A percentile compares a stretch with the other conserved stretches of the same genome.
Conservation (phyloP, 2,888 invertebrate species). For the Pheosia gnoma region DNA sequence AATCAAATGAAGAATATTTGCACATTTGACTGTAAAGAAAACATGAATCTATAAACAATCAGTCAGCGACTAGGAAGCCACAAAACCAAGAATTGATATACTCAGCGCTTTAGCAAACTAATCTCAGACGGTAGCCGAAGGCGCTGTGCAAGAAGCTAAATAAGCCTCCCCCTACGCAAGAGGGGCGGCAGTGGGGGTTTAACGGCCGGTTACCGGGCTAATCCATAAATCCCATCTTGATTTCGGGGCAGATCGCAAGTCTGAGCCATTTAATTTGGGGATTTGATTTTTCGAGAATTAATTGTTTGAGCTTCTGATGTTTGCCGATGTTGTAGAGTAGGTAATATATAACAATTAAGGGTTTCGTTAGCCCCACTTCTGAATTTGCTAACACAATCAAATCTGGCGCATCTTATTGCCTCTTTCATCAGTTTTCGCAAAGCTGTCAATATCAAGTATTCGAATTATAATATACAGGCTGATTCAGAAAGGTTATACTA, state of each 20-base stretch:
- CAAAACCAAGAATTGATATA: slow-evolving; percentile 27
- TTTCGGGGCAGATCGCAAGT: slow-evolving; percentile 27
- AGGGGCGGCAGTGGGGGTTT: slow-evolving; percentile 37
- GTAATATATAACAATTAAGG: too few species aligned
- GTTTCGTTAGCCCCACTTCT: too few species aligned
- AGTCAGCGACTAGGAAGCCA: too few species aligned
- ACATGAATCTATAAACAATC: background rate
- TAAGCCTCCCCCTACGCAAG: slow-evolving; percentile 34
- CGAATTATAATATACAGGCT: too few species aligned
- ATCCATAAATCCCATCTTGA: slow-evolving; percentile 45
- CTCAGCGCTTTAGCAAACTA: slow-evolving; percentile 33
- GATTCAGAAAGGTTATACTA: too few species aligned
- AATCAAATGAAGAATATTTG: too few species aligned
- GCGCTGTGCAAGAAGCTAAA: slow-evolving; percentile 41
- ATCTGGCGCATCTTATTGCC: too few species aligned
- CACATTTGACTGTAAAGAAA: too few species aligned
- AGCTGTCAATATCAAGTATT: too few species aligned
- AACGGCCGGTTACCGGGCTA: slow-evolving; percentile 43
- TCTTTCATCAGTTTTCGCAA: too few species aligned
- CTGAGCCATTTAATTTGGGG: slow-evolving; percentile 23
- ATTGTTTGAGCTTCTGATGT: slow-evolving; percentile 3
- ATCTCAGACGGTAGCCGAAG: slow-evolving; percentile 36
- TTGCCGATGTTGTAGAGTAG: background rate
- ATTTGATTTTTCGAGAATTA: background rate
- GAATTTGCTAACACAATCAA: too few species aligned